Evolutionary conservation across 2,888 invertebrate species (phyloP).

Genomic region (Diplazon laetatorius): DNA sequence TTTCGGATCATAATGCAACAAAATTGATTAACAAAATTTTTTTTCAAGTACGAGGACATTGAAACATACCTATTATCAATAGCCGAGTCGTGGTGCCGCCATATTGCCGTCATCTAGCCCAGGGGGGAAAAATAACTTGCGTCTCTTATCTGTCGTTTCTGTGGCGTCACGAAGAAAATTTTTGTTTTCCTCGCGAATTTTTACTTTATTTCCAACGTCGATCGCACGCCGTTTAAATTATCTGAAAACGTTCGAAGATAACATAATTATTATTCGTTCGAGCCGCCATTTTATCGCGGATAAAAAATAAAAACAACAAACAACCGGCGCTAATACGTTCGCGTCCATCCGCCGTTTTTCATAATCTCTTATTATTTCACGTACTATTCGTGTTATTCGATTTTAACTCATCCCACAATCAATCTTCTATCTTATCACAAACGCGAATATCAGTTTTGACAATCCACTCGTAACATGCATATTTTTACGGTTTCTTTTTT

Average conservation of each 20-base stretch:
- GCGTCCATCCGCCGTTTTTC: background rate
- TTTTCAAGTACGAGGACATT: no score
- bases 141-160: conserved; percentile 33
- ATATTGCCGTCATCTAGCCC: conserved; percentile 62
- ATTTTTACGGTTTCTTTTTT: background rate
- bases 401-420: background rate
- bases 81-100: conserved; percentile 57
- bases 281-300: conserved; percentile 1
- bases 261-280: conserved; percentile 1
- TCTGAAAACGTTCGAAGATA: conserved; percentile 19
- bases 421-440: background rate
- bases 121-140: conserved; percentile 25
- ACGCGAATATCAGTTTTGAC: background rate
- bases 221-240: conserved; percentile 19
- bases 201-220: conserved; percentile 32
- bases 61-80: conserved; percentile 60
- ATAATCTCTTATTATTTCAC: background rate
- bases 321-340: conserved; percentile 10
- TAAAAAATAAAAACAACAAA: no score
- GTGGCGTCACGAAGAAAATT: conserved; percentile 49
- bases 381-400: no score
- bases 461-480: no score
- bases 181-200: background rate
- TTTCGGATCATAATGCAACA: no score
- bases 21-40: background rate